A percentile compares a stretch with the other conserved stretches of the same genome.
Conservation (phyloP, 2,797 vertebrate species). For the Hoplostethus mediterraneus region DNA sequence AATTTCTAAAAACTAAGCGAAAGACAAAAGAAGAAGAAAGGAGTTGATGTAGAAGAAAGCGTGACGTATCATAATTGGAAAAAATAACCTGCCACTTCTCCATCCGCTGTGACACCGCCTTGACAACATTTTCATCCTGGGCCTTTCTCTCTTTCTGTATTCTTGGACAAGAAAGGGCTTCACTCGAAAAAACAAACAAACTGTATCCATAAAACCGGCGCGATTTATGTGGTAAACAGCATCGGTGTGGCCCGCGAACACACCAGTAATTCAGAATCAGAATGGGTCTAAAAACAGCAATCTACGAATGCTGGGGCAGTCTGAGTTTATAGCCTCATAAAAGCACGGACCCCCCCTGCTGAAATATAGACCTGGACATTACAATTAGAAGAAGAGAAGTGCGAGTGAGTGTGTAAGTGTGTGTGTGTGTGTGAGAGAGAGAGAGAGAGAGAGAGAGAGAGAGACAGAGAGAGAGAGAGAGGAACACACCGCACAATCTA, state of each 20-base stretch:
- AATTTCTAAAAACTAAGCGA: too few relatives aligned
- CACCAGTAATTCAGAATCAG: conserved; percentile 48
- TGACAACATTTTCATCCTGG: too few relatives aligned
- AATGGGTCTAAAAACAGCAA: conserved; percentile 58
- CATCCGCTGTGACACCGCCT: not conserved
- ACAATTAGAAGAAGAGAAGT: conserved; percentile 53
- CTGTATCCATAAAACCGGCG: conserved; percentile 29
- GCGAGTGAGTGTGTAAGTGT: conserved; percentile 12
- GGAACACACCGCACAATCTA: conserved; percentile 34
- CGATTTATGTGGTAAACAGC: conserved; percentile 30
- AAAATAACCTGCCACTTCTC: not conserved
- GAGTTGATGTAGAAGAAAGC: too few relatives aligned
- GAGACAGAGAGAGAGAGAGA: conserved; percentile 4
- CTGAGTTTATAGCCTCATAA: conserved; percentile 43
- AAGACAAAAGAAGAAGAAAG: too few relatives aligned
- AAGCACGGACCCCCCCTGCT: conserved; percentile 21
- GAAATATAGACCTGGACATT: conserved; percentile 50
- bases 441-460: not conserved
- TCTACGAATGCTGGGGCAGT: conserved; percentile 11
- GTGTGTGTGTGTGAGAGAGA: not conserved
- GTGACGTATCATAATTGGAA: too few relatives aligned
- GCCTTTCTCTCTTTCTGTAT: not conserved
- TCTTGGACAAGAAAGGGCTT: not conserved
- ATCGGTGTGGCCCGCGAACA: conserved; percentile 24
- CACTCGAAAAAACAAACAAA: not conserved